phyloP scores from a whole-genome alignment of 1,140 invertebrate genomes.

The Batillaria attramentaria region DNA sequence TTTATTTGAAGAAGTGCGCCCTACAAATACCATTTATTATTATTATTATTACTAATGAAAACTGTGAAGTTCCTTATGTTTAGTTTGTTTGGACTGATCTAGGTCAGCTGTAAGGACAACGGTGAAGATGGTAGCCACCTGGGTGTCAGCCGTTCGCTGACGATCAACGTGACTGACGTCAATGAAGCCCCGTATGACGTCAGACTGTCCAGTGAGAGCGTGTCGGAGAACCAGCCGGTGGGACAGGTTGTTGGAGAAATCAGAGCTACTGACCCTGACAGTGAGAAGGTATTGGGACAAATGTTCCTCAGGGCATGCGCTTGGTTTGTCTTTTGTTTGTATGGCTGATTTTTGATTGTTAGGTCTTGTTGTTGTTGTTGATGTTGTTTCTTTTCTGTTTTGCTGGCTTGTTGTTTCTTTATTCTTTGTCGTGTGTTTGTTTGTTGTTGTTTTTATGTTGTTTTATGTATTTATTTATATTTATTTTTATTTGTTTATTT shows the following conservation, averaged over 20 bases:
- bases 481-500: too few species aligned
- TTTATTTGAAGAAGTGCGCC: too few species aligned
- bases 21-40: too few species aligned
- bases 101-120: slow-evolving; percentile 53
- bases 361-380: not conserved
- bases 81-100: not conserved
- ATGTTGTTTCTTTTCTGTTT: not conserved
- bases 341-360: not conserved
- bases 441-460: too few species aligned
- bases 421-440: too few species aligned
- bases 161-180: slow-evolving; percentile 52
- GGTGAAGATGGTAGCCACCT: slow-evolving; percentile 44
- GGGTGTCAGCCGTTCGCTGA: slow-evolving; percentile 39
- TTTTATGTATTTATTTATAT: too few species aligned
- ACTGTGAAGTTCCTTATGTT: not conserved
- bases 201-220: slow-evolving; percentile 30
- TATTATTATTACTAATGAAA: not conserved
- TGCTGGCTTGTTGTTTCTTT: too few species aligned
- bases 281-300: slow-evolving; percentile 45
- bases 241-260: slow-evolving; percentile 50
- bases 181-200: slow-evolving; percentile 59
- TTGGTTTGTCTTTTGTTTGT: not conserved
- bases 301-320: not conserved
- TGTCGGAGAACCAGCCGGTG: slow-evolving; percentile 45
- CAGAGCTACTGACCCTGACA: slow-evolving; percentile 51